Conservation (phyloP, 2,888 invertebrate genomes). For the Synanthedon tipuliformis region DNA sequence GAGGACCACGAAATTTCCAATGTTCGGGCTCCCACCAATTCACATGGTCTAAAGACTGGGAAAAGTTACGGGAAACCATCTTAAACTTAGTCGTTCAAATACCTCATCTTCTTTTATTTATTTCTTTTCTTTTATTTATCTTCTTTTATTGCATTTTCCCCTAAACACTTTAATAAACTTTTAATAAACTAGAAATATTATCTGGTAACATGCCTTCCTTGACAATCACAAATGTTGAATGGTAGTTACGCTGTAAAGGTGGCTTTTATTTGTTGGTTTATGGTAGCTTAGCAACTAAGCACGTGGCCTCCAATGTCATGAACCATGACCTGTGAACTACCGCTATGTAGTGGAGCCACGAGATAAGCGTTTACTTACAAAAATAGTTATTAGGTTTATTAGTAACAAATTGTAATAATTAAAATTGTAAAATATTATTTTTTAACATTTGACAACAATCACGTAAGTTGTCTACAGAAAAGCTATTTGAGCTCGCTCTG, state of each 20-base stretch:
- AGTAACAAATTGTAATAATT: too few species aligned
- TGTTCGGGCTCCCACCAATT: slow-evolving; percentile 57
- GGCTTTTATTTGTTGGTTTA: slow-evolving; percentile 36
- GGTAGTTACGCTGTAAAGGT: neutral
- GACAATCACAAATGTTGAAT: neutral
- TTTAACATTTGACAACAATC: too few species aligned
- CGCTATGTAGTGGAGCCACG: slow-evolving; percentile 9
- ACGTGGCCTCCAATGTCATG: slow-evolving; percentile 53
- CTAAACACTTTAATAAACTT: too few species aligned
- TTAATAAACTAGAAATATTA: too few species aligned
- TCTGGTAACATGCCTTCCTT: too few species aligned
- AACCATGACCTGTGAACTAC: slow-evolving; percentile 29
- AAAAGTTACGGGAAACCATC: slow-evolving; percentile 39
- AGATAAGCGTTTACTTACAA: too few species aligned
- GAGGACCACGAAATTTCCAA: slow-evolving; percentile 30
- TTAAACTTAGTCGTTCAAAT: neutral
- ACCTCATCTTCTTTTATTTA: neutral
- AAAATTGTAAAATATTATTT: too few species aligned
- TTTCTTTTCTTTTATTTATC: too few species aligned
- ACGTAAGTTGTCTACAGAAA: too few species aligned
- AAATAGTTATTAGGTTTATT: too few species aligned
- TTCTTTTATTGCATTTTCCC: neutral
- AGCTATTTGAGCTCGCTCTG: too few species aligned
- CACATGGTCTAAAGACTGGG: slow-evolving; percentile 40
- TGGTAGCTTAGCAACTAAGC: slow-evolving; percentile 40